Conservation (phyloP, 2,888 invertebrate genomes). For the Ceratothoa steindachneri region DNA sequence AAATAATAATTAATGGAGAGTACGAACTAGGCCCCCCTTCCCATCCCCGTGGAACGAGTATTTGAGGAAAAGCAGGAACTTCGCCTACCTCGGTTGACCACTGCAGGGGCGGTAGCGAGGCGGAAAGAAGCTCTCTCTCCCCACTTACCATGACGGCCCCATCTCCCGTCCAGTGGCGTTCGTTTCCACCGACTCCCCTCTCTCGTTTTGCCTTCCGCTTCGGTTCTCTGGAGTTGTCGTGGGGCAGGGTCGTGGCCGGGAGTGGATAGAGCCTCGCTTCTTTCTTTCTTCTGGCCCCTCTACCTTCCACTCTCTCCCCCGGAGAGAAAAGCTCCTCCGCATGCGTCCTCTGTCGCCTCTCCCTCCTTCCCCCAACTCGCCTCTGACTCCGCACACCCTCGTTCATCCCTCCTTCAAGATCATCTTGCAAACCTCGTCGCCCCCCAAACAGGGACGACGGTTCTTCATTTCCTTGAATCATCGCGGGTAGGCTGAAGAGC, state of each 20-base stretch:
- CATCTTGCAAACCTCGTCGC: not conserved
- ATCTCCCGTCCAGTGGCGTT: constrained; percentile 1
- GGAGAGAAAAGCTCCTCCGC: not conserved
- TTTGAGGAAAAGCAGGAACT: not conserved
- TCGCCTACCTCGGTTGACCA: not conserved
- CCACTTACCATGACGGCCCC: not conserved
- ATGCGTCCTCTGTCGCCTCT: not conserved
- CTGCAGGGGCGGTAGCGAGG: not conserved
- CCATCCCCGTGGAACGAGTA: no score
- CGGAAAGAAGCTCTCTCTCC: not conserved
- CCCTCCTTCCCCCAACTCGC: not conserved
- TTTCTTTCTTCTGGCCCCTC: not conserved
- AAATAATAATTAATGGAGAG: no score
- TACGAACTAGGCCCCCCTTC: no score
- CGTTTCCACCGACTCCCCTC: not conserved
- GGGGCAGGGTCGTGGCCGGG: no score
- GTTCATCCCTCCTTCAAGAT: not conserved
- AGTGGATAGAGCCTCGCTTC: not conserved
- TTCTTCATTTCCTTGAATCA: not conserved
- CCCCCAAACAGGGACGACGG: not conserved
- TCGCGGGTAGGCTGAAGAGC: not conserved
- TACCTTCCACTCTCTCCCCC: not conserved
- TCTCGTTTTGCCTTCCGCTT: not conserved
- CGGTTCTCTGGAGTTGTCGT: not conserved
- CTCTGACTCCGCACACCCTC: not conserved